Evolutionary conservation across 2,797 vertebrate genomes (phyloP).

Genomic region (Toxotes lorentzi): DNA sequence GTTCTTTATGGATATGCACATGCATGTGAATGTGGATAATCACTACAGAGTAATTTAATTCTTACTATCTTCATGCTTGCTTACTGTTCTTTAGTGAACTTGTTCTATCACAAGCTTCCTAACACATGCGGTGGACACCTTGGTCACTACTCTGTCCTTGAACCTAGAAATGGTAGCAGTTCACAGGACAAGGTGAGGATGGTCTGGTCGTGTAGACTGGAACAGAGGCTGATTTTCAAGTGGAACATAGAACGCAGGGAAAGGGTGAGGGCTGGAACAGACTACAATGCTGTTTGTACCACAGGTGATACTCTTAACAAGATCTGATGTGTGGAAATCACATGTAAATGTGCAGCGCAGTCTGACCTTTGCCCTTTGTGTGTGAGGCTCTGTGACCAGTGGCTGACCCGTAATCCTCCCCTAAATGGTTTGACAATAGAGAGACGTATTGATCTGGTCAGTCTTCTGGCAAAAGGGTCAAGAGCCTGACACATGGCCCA

Average conservation of each 20-base stretch:
- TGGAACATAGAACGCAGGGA: background rate
- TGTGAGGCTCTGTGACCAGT: constrained; percentile 80
- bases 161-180: constrained; percentile 61
- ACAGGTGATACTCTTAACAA: constrained; percentile 66
- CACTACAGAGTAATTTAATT: constrained; percentile 38
- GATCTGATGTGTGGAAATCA: constrained; percentile 66
- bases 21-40: constrained; percentile 17
- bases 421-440: constrained; percentile 85
- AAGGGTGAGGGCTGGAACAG: background rate
- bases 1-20: constrained; percentile 36
- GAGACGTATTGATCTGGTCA: constrained; percentile 82
- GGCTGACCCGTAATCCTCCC: constrained; percentile 80
- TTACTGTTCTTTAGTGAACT: constrained; percentile 27
- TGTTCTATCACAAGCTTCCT: constrained; percentile 8
- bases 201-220: constrained; percentile 45
- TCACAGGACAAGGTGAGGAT: constrained; percentile 56
- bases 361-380: constrained; percentile 78
- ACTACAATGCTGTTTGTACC: constrained; percentile 31
- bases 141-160: constrained; percentile 69
- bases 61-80: constrained; percentile 20
- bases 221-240: constrained; percentile 52
- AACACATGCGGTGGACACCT: background rate
- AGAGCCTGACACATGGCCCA: constrained; percentile 44
- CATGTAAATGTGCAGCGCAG: constrained; percentile 68
- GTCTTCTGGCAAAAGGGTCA: constrained; percentile 71